These are phyloP conservation scores for Hippasteria phrygiana DNA, from an alignment of 53 echinoderm and acorn worm species.

Conservation along the genomic window DNA sequence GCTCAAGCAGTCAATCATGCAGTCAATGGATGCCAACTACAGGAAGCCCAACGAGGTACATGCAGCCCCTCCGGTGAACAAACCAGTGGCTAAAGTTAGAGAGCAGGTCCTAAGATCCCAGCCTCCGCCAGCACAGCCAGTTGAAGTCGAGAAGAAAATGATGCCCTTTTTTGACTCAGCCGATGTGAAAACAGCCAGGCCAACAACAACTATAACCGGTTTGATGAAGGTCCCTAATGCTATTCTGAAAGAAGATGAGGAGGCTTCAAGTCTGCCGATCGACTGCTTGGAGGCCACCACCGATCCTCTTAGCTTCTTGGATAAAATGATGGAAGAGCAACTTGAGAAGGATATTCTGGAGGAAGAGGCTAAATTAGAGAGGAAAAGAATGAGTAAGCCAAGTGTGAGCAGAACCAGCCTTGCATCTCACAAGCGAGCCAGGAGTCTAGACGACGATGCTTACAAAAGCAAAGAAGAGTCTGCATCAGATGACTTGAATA, in stretches of 20 bases:
- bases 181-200: constrained; percentile 25
- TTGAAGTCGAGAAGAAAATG: constrained; percentile 38
- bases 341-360: constrained; percentile 60
- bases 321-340: constrained; percentile 87
- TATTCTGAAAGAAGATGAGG: constrained; percentile 76
- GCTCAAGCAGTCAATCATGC: neutral
- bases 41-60: constrained; percentile 35
- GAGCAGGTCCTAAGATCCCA: constrained; percentile 39
- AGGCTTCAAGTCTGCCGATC: constrained; percentile 64
- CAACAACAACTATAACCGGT: constrained; percentile 70
- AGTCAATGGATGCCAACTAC: constrained; percentile 15
- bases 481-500: constrained; percentile 63
- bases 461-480: constrained; percentile 20
- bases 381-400: constrained; percentile 12
- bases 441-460: constrained; percentile 65
- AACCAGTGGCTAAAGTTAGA: constrained; percentile 59
- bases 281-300: constrained; percentile 80
- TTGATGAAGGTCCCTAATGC: constrained; percentile 83
- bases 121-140: neutral
- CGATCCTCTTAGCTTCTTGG: constrained; percentile 90
- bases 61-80: constrained; percentile 33
- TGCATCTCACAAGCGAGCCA: constrained; percentile 52
- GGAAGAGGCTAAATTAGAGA: constrained; percentile 38
- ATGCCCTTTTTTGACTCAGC: neutral
- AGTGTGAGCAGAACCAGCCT: constrained; percentile 43